Conservation (phyloP, 2,113 vertebrate species). For the Microtus richardsoni region DNA sequence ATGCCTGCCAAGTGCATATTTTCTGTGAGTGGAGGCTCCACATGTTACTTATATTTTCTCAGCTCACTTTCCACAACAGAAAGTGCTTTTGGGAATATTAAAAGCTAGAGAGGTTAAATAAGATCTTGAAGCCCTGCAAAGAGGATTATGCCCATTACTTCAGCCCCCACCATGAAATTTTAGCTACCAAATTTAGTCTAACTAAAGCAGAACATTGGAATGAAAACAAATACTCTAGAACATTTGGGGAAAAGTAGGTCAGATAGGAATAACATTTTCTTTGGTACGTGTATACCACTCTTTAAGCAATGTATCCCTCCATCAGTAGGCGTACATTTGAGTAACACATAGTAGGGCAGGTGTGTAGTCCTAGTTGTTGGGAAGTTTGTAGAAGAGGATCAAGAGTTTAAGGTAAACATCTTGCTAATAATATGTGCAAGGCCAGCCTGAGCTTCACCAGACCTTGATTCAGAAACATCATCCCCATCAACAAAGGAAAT, state of each 20-base stretch:
- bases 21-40: neutral
- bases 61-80: neutral
- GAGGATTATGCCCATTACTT: neutral
- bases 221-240: neutral
- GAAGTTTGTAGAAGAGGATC: neutral
- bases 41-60: neutral
- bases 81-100: neutral
- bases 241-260: neutral
- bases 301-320: neutral
- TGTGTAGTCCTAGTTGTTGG: too few relatives aligned
- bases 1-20: neutral
- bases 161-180: neutral
- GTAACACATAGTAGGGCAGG: neutral
- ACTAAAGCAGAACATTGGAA: neutral
- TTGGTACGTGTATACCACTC: neutral
- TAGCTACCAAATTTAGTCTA: neutral
- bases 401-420: neutral
- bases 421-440: neutral
- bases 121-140: neutral
- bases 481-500: neutral
- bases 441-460: neutral
- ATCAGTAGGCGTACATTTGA: neutral
- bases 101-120: neutral
- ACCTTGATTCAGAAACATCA: neutral
- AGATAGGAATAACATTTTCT: neutral